Base-by-base conservation (phyloP, 2,113 vertebrate genomes). In the Scomber japonicus region DNA sequence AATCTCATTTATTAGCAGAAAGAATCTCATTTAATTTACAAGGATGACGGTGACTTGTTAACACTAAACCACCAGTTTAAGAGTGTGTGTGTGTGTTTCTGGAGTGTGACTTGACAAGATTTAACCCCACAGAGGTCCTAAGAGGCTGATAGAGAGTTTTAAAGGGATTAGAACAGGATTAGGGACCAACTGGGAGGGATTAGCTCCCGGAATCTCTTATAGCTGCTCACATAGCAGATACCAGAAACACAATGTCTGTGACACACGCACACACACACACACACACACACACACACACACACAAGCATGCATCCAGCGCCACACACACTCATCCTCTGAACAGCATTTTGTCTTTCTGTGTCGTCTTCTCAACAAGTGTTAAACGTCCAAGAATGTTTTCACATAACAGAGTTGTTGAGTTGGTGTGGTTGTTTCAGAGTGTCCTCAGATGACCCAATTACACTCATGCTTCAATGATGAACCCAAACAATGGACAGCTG, bases 161-260 rank as follows among this genome's bases (percentile, higher is more conserved):
- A 92, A 92, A 90, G 88, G 89, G 92, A 93, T 93, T 91, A 92
- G 89, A 91, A 86, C 5, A 35, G 84, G 92, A 92, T 93, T 91
- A 93, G 68, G 73, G 71, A 89, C 85, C 87, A 87, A 92, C 88
- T 82, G 89, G 84, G 80, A 87, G 66, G 84, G 90, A 91, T 92
- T 90, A 92, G 85, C 79, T 71, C 82, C 67, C 54, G 1, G 64
- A 85, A 63, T 87, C 81, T 72, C 81, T 72, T 76, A 68, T 73
- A 78, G 83, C 86, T 82, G 85, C 82, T 90, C 83, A 76, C 76
- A 86, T 79, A 71, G 75, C 75, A 63, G 80, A 78, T 53, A 72
- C 30, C 31, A 61, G 19, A 80, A 56, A 69, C 35, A 73, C 53
- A 70, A 40, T 40, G 35, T 40, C 35, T 40, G 35, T 40, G 35